These are phyloP conservation scores for Chrysolina americana DNA, from an alignment of 2,888 invertebrate species.

Conservation along the genomic window DNA sequence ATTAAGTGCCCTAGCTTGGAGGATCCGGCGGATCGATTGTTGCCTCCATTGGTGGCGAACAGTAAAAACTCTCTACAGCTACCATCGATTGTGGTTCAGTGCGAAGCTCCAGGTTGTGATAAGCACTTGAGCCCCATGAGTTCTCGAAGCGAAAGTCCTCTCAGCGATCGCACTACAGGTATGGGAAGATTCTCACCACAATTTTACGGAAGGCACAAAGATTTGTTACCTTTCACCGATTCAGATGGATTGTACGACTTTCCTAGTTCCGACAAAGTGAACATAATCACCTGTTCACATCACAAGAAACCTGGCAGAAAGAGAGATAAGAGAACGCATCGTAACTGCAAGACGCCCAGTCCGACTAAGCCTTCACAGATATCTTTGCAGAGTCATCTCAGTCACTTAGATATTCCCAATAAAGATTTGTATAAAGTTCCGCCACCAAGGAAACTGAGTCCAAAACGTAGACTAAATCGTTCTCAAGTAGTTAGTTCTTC, in stretches of 20 bases:
- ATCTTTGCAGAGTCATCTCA: slow-evolving; percentile 74
- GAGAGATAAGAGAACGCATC: slow-evolving; percentile 73
- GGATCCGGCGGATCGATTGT: slow-evolving; percentile 69
- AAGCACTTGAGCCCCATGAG: slow-evolving; percentile 78
- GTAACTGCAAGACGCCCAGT: slow-evolving; percentile 70
- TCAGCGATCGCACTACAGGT: slow-evolving; percentile 80
- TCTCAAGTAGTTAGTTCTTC: slow-evolving; percentile 74
- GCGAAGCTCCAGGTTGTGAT: slow-evolving; percentile 66
- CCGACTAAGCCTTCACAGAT: slow-evolving; percentile 69
- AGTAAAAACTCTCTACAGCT: slow-evolving; percentile 72
- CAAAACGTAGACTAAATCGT: slow-evolving; percentile 73
- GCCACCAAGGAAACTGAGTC: slow-evolving; percentile 72
- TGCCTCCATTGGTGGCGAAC: slow-evolving; percentile 54
- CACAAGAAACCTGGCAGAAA: slow-evolving; percentile 77
- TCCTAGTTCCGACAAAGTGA: slow-evolving; percentile 80
- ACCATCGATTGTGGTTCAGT: slow-evolving; percentile 75
- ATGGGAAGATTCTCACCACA: slow-evolving; percentile 80
- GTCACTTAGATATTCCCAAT: slow-evolving; percentile 75
- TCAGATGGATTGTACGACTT: slow-evolving; percentile 87
- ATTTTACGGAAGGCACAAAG: slow-evolving; percentile 79
- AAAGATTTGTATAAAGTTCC: slow-evolving; percentile 68
- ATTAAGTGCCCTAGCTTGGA: slow-evolving; percentile 75
- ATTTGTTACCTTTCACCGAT: slow-evolving; percentile 80
- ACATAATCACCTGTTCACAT: slow-evolving; percentile 67
- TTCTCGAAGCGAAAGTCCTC: slow-evolving; percentile 84